Evolutionary conservation across 2,113 vertebrate genomes (phyloP).

Genomic region (Chauna torquata): DNA sequence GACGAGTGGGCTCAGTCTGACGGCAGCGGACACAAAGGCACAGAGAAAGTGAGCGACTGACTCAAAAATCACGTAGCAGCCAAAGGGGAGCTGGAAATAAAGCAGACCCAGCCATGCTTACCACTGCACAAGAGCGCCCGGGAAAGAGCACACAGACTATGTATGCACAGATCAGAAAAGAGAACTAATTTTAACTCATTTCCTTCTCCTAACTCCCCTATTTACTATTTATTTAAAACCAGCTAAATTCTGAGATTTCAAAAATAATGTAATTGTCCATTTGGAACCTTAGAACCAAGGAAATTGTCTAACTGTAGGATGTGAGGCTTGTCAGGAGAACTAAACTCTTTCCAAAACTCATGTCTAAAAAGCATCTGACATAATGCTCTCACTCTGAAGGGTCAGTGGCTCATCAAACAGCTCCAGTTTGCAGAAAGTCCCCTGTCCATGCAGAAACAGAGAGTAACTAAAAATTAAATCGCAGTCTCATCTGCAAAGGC

Average conservation of each 20-base stretch:
- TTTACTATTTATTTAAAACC: not conserved
- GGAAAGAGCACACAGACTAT: not conserved
- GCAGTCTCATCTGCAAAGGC: not conserved
- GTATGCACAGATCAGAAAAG: not conserved
- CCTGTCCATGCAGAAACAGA: not conserved
- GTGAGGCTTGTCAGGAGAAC: not conserved
- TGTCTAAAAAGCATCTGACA: not conserved
- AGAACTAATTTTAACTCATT: not conserved
- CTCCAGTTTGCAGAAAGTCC: not conserved
- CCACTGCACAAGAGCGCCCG: not conserved
- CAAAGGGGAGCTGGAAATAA: not conserved
- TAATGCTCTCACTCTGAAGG: not conserved
- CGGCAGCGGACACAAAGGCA: not conserved
- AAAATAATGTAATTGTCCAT: not conserved
- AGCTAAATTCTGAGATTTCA: not conserved
- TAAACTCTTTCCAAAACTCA: not conserved
- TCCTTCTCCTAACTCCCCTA: not conserved
- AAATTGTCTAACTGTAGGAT: not conserved
- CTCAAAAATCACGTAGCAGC: not conserved
- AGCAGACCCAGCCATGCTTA: not conserved
- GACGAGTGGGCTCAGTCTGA: not conserved
- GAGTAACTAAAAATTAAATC: not conserved
- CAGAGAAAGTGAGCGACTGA: not conserved
- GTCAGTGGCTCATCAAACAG: not conserved
- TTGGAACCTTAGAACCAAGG: not conserved